phyloP scores from a whole-genome alignment of 2,797 vertebrate species.

The Pangasius krempfi region DNA sequence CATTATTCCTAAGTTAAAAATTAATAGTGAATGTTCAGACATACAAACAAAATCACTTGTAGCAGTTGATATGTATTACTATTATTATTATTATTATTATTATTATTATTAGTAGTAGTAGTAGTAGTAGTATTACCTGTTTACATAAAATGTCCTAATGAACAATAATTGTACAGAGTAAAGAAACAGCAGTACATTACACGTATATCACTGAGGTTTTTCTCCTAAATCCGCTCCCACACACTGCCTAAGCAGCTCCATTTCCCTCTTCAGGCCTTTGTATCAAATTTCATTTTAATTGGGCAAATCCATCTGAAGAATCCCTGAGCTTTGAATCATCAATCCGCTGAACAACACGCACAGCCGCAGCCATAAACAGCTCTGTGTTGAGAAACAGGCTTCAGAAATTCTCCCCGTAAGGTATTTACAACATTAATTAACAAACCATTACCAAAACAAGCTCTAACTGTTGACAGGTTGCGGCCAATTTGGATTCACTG shows the following conservation, averaged over 20 bases:
- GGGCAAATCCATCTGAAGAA: slow-evolving; percentile 47
- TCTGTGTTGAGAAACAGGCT: slow-evolving; percentile 35
- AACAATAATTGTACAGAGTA: neutral
- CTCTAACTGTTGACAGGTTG: slow-evolving; percentile 43
- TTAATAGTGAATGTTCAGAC: neutral
- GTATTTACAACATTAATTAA: slow-evolving; percentile 59
- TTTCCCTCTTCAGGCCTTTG: slow-evolving; percentile 46
- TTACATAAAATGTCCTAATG: neutral
- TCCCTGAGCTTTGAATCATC: slow-evolving; percentile 52
- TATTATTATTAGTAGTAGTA: neutral
- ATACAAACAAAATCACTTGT: neutral
- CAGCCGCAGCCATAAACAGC: slow-evolving; percentile 30
- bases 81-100: neutral
- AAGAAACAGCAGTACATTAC: neutral
- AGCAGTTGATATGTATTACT: neutral
- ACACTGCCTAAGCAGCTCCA: slow-evolving; percentile 30
- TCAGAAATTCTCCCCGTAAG: slow-evolving; percentile 47
- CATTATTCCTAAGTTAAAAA: neutral
- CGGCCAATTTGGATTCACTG: slow-evolving; percentile 49
- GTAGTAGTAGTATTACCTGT: neutral
- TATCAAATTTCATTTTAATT: slow-evolving; percentile 57
- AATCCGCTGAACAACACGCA: slow-evolving; percentile 43
- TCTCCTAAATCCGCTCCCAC: slow-evolving; percentile 27
- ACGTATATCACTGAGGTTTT: neutral
- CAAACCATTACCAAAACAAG: slow-evolving; percentile 53